Evolutionary conservation across 2,888 invertebrate species (phyloP).

Genomic region (Drosophila pseudotalamancana): DNA sequence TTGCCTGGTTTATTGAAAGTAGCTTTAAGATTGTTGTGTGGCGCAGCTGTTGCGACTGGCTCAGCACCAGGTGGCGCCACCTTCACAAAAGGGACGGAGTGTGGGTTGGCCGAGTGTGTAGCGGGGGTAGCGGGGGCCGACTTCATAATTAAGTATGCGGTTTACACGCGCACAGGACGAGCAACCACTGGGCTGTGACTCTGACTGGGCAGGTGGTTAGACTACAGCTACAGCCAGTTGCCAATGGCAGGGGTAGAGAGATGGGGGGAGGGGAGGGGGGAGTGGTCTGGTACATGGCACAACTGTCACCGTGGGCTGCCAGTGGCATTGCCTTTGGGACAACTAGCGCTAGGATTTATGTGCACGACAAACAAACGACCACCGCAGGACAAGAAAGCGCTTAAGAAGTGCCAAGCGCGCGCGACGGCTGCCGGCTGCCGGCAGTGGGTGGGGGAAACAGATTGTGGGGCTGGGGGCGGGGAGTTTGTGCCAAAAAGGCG

Average conservation of each 20-base stretch:
- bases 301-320: constrained; percentile 75
- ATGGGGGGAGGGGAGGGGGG: background rate
- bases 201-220: constrained; percentile 38
- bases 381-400: constrained; percentile 82
- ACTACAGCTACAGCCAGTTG: background rate
- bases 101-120: background rate
- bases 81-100: background rate
- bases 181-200: constrained; percentile 57
- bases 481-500: constrained; percentile 33
- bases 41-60: constrained; percentile 62
- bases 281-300: constrained; percentile 21
- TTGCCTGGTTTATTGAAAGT: constrained; percentile 67
- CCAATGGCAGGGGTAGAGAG: background rate
- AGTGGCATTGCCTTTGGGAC: constrained; percentile 82
- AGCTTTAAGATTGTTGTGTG: constrained; percentile 65
- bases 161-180: constrained; percentile 57
- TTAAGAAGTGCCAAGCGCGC: constrained; percentile 65
- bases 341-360: constrained; percentile 80
- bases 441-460: background rate
- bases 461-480: no score
- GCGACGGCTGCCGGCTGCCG: no score
- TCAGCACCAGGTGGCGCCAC: constrained; percentile 36
- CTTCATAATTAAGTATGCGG: constrained; percentile 80
- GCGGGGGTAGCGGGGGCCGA: constrained; percentile 26
- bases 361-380: constrained; percentile 82